phyloP scores from a whole-genome alignment of 1,140 invertebrate species.

The Neodiprion pinetum region DNA sequence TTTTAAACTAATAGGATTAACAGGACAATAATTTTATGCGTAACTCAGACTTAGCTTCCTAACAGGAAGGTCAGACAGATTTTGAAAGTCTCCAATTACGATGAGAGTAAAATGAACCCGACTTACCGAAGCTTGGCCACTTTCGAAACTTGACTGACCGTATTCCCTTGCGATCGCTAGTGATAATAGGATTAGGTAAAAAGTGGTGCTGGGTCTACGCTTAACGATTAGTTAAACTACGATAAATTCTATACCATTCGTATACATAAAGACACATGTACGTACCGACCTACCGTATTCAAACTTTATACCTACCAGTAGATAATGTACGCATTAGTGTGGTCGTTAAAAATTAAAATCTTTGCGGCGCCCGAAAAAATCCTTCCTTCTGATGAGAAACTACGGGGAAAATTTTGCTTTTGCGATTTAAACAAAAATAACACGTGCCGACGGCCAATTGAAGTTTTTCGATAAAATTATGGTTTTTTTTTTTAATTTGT shows the following conservation, averaged over 20 bases:
- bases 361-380: too few species aligned
- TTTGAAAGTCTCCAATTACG: background rate
- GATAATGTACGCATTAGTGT: background rate
- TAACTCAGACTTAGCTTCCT: background rate
- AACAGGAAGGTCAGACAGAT: slow-evolving; percentile 3
- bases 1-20: background rate
- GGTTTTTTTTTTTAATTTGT: too few species aligned
- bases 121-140: background rate
- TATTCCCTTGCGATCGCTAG: slow-evolving; percentile 23
- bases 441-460: too few species aligned
- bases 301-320: background rate
- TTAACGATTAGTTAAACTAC: slow-evolving; percentile 35
- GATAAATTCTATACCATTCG: background rate
- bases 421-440: too few species aligned
- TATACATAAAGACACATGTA: background rate
- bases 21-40: background rate
- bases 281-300: background rate
- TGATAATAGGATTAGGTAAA: slow-evolving; percentile 37
- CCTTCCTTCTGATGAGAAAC: too few species aligned
- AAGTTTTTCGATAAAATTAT: too few species aligned
- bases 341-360: too few species aligned
- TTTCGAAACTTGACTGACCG: slow-evolving; percentile 1
- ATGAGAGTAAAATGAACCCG: background rate
- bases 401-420: too few species aligned
- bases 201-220: slow-evolving; percentile 58